Evolutionary conservation across 2,113 vertebrate genomes (phyloP).

Genomic region (Ptilonorhynchus violaceus): DNA sequence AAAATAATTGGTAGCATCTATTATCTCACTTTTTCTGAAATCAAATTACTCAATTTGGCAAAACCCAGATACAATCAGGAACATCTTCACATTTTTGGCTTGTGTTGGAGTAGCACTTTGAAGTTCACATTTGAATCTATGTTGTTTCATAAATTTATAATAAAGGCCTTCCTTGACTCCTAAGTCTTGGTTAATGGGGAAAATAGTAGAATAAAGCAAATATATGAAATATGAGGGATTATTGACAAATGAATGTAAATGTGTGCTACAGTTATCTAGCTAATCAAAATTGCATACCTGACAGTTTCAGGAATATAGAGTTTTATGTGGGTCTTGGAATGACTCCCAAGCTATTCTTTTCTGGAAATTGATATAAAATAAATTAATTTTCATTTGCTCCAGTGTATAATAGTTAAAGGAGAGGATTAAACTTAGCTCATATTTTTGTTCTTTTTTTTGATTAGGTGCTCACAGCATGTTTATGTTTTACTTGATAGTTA

Average conservation of each 20-base stretch:
- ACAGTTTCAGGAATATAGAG: neutral
- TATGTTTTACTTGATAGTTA: neutral
- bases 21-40: neutral
- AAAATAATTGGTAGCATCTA: neutral
- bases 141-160: neutral
- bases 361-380: neutral
- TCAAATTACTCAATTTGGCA: neutral
- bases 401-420: neutral
- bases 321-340: neutral
- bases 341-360: neutral
- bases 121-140: neutral
- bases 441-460: neutral
- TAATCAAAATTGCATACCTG: neutral
- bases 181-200: neutral
- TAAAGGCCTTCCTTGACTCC: neutral
- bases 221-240: neutral
- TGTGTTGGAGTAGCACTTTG: neutral
- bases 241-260: neutral
- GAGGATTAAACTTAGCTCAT: neutral
- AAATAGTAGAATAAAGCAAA: neutral
- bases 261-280: neutral
- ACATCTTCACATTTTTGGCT: neutral
- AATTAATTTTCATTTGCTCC: neutral
- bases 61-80: neutral
- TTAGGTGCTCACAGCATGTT: neutral